Conservation (phyloP, 37 sponge, comb jelly and placozoan genomes). For the Amphimedon queenslandica region DNA sequence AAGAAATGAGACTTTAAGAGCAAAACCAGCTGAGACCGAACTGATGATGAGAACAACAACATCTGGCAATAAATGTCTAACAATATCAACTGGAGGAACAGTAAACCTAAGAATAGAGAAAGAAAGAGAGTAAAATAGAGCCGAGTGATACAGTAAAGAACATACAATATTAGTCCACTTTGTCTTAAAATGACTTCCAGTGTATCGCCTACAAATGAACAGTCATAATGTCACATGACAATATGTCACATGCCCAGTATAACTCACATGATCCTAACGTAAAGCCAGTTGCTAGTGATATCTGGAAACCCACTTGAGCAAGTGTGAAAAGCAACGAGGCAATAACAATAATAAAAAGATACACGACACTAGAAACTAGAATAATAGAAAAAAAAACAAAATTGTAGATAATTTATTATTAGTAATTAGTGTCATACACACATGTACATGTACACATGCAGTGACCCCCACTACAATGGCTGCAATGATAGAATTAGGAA, state of each 20-base stretch:
- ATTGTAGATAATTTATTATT: neutral
- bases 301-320: slow-evolving; percentile 63
- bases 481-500: too few species aligned
- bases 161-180: slow-evolving; percentile 2
- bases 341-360: slow-evolving; percentile 13
- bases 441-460: too few species aligned
- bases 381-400: too few species aligned
- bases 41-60: slow-evolving; percentile 47
- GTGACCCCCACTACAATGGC: too few species aligned
- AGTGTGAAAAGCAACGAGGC: slow-evolving; percentile 32
- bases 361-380: slow-evolving; percentile 30
- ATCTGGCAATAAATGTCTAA: slow-evolving; percentile 62
- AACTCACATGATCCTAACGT: slow-evolving; percentile 16
- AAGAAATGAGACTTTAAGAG: neutral
- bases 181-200: neutral
- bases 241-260: neutral
- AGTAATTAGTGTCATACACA: too few species aligned
- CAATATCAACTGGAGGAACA: slow-evolving; percentile 44
- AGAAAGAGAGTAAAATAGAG: neutral
- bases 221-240: neutral
- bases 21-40: slow-evolving; percentile 23
- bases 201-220: neutral
- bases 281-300: slow-evolving; percentile 31
- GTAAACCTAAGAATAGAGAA: neutral
- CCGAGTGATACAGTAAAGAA: neutral